A percentile compares a stretch with the other conserved stretches of the same genome.
These are phyloP conservation scores for Pipistrellus kuhlii DNA, from an alignment of 2,797 vertebrate genomes.

Conservation along the genomic window DNA sequence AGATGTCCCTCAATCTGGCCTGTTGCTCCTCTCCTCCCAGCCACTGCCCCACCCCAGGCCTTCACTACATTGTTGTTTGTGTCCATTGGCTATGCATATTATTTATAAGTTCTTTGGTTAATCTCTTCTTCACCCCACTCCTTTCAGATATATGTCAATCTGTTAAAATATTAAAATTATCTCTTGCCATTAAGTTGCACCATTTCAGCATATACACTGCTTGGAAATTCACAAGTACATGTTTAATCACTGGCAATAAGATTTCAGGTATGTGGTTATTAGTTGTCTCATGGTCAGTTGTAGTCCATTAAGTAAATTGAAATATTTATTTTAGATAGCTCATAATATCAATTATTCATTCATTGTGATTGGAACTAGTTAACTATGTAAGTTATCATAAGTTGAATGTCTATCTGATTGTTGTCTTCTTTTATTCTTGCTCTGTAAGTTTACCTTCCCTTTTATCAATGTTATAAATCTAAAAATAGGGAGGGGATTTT, in stretches of 20 bases:
- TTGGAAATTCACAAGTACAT: conserved; percentile 71
- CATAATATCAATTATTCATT: background rate
- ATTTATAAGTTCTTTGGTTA: too few relatives aligned
- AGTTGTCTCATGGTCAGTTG: background rate
- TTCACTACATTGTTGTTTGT: too few relatives aligned
- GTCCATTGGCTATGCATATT: too few relatives aligned
- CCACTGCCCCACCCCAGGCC: too few relatives aligned
- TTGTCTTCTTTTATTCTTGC: background rate
- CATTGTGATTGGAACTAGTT: background rate
- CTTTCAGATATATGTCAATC: too few relatives aligned
- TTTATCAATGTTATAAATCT: background rate
- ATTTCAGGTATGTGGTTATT: background rate
- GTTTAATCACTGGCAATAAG: conserved; percentile 75
- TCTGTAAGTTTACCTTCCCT: background rate
- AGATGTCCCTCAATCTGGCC: too few relatives aligned
- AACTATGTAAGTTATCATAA: background rate
- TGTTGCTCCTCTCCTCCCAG: too few relatives aligned
- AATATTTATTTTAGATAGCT: background rate
- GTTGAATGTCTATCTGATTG: background rate
- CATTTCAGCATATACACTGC: conserved; percentile 31
- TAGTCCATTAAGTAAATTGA: background rate
- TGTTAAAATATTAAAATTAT: conserved; percentile 39
- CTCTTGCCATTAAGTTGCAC: conserved; percentile 85
- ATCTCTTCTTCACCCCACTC: too few relatives aligned
- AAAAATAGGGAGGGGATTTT: background rate